Conservation (phyloP, 2,888 invertebrate species). For the Sarcophaga subvicina region DNA sequence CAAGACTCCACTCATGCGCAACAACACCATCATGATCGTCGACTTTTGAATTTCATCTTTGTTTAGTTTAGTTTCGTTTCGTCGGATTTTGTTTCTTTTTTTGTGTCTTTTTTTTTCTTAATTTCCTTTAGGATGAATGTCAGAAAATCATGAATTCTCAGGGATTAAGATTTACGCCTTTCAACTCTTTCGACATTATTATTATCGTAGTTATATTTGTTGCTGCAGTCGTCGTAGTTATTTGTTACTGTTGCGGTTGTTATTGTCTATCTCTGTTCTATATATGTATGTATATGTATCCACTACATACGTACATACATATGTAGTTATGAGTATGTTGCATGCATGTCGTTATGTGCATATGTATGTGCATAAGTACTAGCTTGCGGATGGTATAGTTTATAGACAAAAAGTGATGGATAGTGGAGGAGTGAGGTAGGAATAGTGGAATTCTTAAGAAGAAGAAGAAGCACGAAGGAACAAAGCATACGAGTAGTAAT, state of each 20-base stretch:
- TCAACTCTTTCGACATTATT: conserved; percentile 70
- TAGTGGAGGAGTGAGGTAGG: background rate
- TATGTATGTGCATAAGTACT: background rate
- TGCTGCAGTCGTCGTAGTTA: conserved; percentile 42
- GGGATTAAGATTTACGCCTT: conserved; percentile 70
- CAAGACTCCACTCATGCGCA: conserved; percentile 58
- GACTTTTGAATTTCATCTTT: conserved; percentile 31
- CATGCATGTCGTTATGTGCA: background rate
- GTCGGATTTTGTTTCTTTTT: background rate
- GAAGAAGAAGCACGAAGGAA: conserved; percentile 42
- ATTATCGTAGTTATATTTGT: conserved; percentile 57
- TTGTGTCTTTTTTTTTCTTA: conserved; percentile 25
- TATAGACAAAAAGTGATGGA: background rate
- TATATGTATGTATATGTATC: no score
- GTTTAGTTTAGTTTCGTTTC: background rate
- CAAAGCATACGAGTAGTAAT: conserved; percentile 35
- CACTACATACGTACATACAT: no score
- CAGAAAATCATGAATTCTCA: conserved; percentile 69
- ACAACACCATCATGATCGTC: conserved; percentile 52
- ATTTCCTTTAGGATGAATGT: conserved; percentile 66
- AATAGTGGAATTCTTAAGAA: conserved; percentile 3
- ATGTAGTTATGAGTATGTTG: background rate
- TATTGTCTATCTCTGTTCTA: conserved; percentile 30
- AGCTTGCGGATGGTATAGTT: background rate
- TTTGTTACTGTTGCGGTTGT: conserved; percentile 18